These are phyloP conservation scores for Seladonia tumulorum DNA, from an alignment of 2,888 invertebrate genomes.

Conservation along the genomic window DNA sequence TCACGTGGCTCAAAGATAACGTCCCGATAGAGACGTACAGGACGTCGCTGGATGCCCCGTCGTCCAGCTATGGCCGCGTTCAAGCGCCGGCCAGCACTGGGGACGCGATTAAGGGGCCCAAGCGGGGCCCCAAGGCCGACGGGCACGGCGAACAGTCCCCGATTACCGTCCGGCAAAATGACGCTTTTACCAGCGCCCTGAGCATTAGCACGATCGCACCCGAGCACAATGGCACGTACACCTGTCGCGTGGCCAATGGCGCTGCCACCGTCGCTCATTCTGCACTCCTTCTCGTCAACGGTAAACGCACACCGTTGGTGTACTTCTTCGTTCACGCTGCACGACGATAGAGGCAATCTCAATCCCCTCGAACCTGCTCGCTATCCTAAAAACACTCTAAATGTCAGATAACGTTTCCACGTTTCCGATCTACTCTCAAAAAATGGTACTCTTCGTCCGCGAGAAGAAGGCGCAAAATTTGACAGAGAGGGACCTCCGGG, in stretches of 20 bases:
- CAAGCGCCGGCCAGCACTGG: constrained; percentile 63
- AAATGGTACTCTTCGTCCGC: background rate
- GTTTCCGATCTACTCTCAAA: background rate
- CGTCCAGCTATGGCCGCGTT: constrained; percentile 70
- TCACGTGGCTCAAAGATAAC: constrained; percentile 88
- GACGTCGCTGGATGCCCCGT: constrained; percentile 75
- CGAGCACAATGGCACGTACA: constrained; percentile 87
- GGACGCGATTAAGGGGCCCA: constrained; percentile 67
- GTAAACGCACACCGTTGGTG: constrained; percentile 84
- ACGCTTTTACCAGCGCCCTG: constrained; percentile 87
- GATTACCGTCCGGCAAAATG: constrained; percentile 86
- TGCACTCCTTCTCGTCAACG: constrained; percentile 87
- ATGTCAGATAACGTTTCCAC: background rate
- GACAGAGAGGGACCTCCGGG: background rate
- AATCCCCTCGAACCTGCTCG: background rate
- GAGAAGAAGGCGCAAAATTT: background rate
- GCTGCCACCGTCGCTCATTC: constrained; percentile 87
- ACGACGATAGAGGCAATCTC: constrained; percentile 41
- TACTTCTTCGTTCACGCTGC: constrained; percentile 55
- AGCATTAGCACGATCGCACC: constrained; percentile 87
- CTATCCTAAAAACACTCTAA: background rate
- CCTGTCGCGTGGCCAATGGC: constrained; percentile 87
- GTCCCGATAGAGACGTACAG: constrained; percentile 82
- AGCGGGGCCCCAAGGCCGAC: constrained; percentile 67
- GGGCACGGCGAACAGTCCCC: constrained; percentile 66